Percentiles rank a stretch among this genome's conserved stretches.
Evolutionary conservation across 2,797 vertebrate genomes (phyloP).

Genomic region (Brotula barbata): DNA sequence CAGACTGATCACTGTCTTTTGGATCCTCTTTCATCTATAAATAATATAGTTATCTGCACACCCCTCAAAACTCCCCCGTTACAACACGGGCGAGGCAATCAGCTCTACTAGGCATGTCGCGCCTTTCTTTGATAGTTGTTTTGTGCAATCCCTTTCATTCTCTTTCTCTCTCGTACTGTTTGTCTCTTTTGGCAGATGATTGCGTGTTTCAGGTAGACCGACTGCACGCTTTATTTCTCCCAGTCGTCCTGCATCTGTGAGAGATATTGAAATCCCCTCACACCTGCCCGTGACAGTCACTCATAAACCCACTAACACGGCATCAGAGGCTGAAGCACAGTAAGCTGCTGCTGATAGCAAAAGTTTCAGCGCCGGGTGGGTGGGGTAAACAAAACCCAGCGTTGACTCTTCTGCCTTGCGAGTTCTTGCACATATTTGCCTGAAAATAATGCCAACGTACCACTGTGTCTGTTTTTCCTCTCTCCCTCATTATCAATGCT

Average conservation of each 20-base stretch:
- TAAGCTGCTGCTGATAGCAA: slow-evolving; percentile 19
- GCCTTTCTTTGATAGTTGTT: slow-evolving; percentile 70
- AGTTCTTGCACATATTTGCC: slow-evolving; percentile 25
- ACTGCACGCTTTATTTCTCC: slow-evolving; percentile 15
- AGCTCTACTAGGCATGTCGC: slow-evolving; percentile 58
- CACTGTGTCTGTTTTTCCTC: slow-evolving; percentile 28
- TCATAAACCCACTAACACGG: slow-evolving; percentile 38
- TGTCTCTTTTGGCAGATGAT: slow-evolving; percentile 30
- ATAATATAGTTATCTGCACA: slow-evolving; percentile 72
- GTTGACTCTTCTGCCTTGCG: slow-evolving; percentile 40
- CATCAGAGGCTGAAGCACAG: slow-evolving; percentile 42
- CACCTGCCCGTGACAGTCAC: slow-evolving; percentile 16
- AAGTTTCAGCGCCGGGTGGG: slow-evolving; percentile 19
- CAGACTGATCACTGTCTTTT: slow-evolving; percentile 68
- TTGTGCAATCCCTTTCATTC: slow-evolving; percentile 33
- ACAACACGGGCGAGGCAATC: slow-evolving; percentile 49
- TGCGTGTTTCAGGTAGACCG: slow-evolving; percentile 41
- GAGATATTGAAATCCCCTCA: slow-evolving; percentile 16
- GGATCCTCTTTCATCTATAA: slow-evolving; percentile 77
- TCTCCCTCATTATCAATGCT: slow-evolving; percentile 76
- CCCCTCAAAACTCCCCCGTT: slow-evolving; percentile 52
- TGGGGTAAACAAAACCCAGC: slow-evolving; percentile 52
- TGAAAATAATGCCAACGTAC: slow-evolving; percentile 39
- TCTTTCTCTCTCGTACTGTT: slow-evolving; percentile 12
- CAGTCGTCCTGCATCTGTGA: slow-evolving; percentile 10